A percentile compares a stretch with the other conserved stretches of the same genome.
Conservation (phyloP, 1,140 invertebrate species). For the Ridgeia piscesae region DNA sequence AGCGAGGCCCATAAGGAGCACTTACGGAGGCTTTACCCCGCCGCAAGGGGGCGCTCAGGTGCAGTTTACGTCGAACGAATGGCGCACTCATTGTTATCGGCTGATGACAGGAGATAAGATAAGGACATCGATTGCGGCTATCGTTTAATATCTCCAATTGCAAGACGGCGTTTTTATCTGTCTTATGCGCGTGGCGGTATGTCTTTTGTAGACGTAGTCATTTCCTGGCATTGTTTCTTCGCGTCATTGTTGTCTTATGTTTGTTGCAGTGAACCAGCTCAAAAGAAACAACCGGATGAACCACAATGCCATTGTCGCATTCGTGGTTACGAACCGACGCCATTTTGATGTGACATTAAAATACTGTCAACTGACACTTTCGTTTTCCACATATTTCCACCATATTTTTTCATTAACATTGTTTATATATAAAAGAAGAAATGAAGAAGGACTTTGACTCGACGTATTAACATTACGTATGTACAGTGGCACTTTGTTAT, state of each 20-base stretch:
- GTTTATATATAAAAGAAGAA: too few species aligned
- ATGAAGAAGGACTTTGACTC: too few species aligned
- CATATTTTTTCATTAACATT: background rate
- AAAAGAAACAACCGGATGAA: too few species aligned
- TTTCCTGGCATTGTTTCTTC: background rate
- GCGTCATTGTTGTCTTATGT: background rate
- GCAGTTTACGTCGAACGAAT: background rate
- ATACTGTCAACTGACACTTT: background rate
- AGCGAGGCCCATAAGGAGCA: background rate
- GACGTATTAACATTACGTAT: background rate
- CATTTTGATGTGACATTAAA: background rate
- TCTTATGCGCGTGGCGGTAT: background rate
- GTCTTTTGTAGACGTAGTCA: background rate
- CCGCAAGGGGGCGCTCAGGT: background rate
- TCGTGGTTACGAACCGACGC: background rate
- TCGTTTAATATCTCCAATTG: background rate
- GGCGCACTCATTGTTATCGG: background rate
- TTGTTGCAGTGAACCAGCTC: background rate
- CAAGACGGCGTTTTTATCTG: background rate
- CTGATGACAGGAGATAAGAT: background rate
- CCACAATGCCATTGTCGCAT: background rate
- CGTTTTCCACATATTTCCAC: background rate
- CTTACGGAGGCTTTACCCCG: background rate
- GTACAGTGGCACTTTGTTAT: too few species aligned
- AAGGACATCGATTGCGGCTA: background rate